These are phyloP conservation scores for Osmerus eperlanus DNA, from an alignment of 2,113 vertebrate genomes.

Conservation along the genomic window DNA sequence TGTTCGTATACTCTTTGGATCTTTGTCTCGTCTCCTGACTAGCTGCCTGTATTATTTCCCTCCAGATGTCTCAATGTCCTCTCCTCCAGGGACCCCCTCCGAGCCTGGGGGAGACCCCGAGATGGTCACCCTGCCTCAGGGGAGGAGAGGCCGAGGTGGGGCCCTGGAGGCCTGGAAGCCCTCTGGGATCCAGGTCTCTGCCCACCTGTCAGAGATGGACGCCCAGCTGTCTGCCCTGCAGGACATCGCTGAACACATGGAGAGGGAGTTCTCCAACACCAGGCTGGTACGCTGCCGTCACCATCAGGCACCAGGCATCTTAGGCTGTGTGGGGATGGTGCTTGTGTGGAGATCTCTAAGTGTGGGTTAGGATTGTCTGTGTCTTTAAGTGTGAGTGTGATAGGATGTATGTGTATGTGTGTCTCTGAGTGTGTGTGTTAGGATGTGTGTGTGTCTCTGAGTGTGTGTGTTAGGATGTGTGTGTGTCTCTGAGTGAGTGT, in stretches of 20 bases:
- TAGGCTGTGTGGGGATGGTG: background rate
- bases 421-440: background rate
- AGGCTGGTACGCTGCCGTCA: conserved; percentile 58
- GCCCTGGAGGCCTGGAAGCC: conserved; percentile 29
- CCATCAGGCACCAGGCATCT: background rate
- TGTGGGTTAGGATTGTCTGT: background rate
- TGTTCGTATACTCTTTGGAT: background rate
- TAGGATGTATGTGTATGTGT: background rate
- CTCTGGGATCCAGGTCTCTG: conserved; percentile 57
- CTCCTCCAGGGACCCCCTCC: conserved; percentile 13
- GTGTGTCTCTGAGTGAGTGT: background rate
- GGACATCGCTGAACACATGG: conserved; percentile 78
- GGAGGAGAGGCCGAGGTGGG: conserved; percentile 17
- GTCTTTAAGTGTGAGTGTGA: background rate
- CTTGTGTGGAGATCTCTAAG: background rate
- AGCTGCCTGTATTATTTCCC: conserved; percentile 15
- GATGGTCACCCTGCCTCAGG: conserved; percentile 36
- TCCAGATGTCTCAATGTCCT: conserved; percentile 27
- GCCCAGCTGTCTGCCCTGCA: conserved; percentile 76
- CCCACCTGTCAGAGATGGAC: conserved; percentile 77
- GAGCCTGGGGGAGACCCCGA: conserved; percentile 30
- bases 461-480: conserved; percentile 6
- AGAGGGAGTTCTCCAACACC: conserved; percentile 75
- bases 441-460: background rate
- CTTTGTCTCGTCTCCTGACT: background rate